Evolutionary conservation across 2,797 vertebrate species (phyloP).

Genomic region (Eupleurogrammus muticus): DNA sequence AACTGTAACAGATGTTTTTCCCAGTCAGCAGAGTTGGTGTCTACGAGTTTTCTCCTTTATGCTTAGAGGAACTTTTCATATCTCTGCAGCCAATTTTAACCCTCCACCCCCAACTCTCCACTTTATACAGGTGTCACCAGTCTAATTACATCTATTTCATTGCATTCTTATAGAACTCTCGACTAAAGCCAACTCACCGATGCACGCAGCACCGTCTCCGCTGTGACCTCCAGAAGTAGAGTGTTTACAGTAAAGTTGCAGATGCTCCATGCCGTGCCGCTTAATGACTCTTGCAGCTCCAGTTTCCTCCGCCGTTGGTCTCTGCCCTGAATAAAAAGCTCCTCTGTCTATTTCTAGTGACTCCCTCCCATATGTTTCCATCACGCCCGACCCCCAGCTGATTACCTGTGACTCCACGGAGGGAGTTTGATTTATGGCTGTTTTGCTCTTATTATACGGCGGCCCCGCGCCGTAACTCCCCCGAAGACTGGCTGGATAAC

Average conservation of each 20-base stretch:
- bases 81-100: too few species aligned
- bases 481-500: constrained; percentile 44
- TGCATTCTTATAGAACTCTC: too few species aligned
- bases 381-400: constrained; percentile 57
- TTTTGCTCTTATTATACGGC: constrained; percentile 61
- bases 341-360: constrained; percentile 72
- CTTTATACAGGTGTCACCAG: too few species aligned
- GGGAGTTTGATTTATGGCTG: constrained; percentile 72
- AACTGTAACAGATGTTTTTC: too few species aligned
- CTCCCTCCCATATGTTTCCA: constrained; percentile 57
- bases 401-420: constrained; percentile 58
- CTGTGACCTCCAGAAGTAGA: constrained; percentile 45
- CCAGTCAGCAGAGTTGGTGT: too few species aligned
- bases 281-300: constrained; percentile 63
- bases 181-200: too few species aligned
- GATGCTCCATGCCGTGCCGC: constrained; percentile 31
- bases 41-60: too few species aligned
- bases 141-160: too few species aligned
- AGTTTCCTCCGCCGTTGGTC: constrained; percentile 53
- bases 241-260: constrained; percentile 47
- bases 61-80: too few species aligned
- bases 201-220: constrained; percentile 4
- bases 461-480: constrained; percentile 43
- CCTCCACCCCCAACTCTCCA: too few species aligned
- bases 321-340: constrained; percentile 60